Base-by-base conservation (phyloP, 2,113 vertebrate genomes). In the Sebastes fasciatus region DNA sequence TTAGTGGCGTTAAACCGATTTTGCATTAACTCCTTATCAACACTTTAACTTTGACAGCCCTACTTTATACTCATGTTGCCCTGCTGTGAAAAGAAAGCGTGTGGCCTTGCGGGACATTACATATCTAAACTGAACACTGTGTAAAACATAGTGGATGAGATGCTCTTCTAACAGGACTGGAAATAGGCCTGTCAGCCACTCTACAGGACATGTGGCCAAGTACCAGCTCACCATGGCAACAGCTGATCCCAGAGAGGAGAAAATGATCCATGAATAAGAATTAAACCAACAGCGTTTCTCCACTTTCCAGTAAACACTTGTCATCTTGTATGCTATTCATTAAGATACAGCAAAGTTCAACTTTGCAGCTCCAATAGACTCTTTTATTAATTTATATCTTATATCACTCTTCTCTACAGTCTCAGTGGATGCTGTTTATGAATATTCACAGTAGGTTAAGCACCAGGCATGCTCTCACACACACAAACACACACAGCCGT, bases 221-320 rank as follows among this genome's bases (percentile, higher is more conserved):
- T 73, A 79, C 75, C 71, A 78, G 65, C 45, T 91, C 91, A 82
- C 89, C 86, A 91, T 91, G 89, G 84, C 68, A 91, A 92, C 89
- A 66, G 82, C 82, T 83, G 79, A 80, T 72, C 65, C 34, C 17
- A 21, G 42, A 71, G 42, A 62, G 9, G 66, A 72, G 70, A 75
- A 34, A 80, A 82, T 80, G 60, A 80, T 61, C 65, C 72, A 72
- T 87, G 80, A 79, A 68, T 84, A 79, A 72, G 73, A 62, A 75
- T 51, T 12, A 71, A 73, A 63, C 58, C 16, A 68, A 51, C 57
- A 80, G 23, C 9, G 8, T 48, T 52, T 63, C 11, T 54, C 49
- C 61, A 60, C 21, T 40, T 51, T 62, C 51, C 0, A 42, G 21
- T 14, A 52, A 62, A 6, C 0, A 2, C 34, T 19, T 10, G 9